Conservation (phyloP, 1,140 invertebrate species). For the Lordiphosa clarofinis region DNA sequence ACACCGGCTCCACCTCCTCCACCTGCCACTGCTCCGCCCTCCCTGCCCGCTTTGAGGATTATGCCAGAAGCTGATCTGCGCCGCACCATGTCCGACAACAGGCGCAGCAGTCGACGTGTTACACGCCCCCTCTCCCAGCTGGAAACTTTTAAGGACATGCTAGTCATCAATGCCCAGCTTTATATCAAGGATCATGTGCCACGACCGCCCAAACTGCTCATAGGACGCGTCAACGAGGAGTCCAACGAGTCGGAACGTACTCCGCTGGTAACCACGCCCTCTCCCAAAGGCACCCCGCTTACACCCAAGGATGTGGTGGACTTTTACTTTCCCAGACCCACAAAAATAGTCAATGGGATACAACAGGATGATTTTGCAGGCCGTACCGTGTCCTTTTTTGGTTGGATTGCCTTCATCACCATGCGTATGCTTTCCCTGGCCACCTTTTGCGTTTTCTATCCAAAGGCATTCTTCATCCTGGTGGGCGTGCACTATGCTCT, state of each 20-base stretch:
- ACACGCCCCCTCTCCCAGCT: conserved; percentile 58
- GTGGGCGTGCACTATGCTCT: conserved; percentile 83
- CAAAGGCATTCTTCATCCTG: conserved; percentile 81
- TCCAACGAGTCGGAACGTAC: conserved; percentile 27
- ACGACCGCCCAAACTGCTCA: conserved; percentile 61
- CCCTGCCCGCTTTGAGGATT: conserved; percentile 18
- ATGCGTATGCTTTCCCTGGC: conserved; percentile 85
- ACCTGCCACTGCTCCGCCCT: conserved; percentile 45
- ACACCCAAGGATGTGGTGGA: conserved; percentile 77
- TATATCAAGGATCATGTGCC: conserved; percentile 75
- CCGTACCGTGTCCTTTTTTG: conserved; percentile 84
- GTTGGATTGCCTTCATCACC: conserved; percentile 86
- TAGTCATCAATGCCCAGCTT: conserved; percentile 71
- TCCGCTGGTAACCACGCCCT: conserved; percentile 20
- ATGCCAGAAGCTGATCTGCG: conserved; percentile 45
- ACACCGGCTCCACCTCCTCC: conserved; percentile 61
- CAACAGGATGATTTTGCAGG: conserved; percentile 86
- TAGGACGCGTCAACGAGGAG: conserved; percentile 44
- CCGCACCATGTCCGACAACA: conserved; percentile 57
- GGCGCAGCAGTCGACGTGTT: conserved; percentile 29
- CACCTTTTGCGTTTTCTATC: conserved; percentile 86
- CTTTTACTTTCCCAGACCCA: conserved; percentile 71
- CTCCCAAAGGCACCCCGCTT: conserved; percentile 29
- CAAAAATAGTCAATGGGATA: conserved; percentile 81
- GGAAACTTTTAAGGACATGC: conserved; percentile 75